Conservation (phyloP, 2,113 vertebrate genomes). For the Saccopteryx leptura region DNA sequence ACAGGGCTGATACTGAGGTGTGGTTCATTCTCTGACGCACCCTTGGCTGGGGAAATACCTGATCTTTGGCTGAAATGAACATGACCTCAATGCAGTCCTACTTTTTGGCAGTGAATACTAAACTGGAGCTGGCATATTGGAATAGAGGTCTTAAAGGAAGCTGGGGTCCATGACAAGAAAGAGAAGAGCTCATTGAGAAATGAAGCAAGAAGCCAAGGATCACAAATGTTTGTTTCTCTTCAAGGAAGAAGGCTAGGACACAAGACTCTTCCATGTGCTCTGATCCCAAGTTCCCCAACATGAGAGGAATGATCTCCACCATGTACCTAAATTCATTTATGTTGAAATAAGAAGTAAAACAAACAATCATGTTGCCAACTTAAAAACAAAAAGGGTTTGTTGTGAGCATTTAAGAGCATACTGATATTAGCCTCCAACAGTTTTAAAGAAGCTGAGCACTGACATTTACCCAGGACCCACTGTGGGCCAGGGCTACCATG, state of each 20-base stretch:
- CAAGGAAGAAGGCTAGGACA: not conserved
- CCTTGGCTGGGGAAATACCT: not conserved
- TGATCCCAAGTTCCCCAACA: not conserved
- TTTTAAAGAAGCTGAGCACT: not conserved
- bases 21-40: not conserved
- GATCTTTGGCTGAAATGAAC: not conserved
- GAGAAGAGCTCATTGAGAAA: not conserved
- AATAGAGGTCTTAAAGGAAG: slow-evolving; percentile 11
- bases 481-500: not conserved
- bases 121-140: not conserved
- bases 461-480: not conserved
- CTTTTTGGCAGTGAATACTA: not conserved
- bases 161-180: not conserved
- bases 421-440: not conserved
- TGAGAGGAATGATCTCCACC: not conserved
- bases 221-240: not conserved
- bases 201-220: not conserved
- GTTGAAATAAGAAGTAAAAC: slow-evolving; percentile 5
- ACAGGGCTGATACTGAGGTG: not conserved
- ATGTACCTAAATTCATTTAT: not conserved
- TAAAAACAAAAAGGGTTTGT: slow-evolving; percentile 10
- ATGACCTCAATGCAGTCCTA: not conserved
- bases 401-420: not conserved
- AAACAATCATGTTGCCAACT: not conserved
- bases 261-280: not conserved